These are phyloP conservation scores for Rhopalosiphum padi DNA, from an alignment of 1,140 invertebrate species.

Conservation along the genomic window DNA sequence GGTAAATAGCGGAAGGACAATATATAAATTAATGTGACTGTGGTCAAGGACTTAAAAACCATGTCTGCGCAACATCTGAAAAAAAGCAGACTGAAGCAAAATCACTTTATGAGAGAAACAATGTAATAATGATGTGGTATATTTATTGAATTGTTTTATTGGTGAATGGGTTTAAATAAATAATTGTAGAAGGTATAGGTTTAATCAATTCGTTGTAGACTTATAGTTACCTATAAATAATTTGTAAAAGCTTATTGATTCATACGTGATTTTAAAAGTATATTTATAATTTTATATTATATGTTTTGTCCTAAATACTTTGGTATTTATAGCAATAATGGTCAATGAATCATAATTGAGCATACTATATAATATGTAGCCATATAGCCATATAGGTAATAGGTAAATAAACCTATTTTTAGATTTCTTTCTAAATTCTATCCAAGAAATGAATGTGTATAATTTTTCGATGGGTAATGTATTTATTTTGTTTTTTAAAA, in stretches of 20 bases:
- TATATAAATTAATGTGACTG: slow-evolving; percentile 35
- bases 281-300: neutral
- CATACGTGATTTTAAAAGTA: neutral
- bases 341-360: neutral
- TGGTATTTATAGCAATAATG: neutral
- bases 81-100: neutral
- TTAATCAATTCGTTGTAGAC: neutral
- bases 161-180: neutral
- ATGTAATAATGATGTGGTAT: neutral
- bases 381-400: too few species aligned
- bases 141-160: slow-evolving; percentile 1
- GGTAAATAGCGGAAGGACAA: slow-evolving; percentile 52
- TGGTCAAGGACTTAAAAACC: slow-evolving; percentile 33
- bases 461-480: neutral
- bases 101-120: neutral
- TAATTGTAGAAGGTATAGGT: neutral
- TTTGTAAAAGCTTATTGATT: neutral
- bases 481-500: neutral
- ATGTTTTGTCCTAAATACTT: neutral
- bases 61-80: neutral
- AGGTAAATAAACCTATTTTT: neutral
- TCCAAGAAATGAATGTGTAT: neutral
- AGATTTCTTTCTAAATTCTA: neutral
- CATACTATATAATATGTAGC: too few species aligned
- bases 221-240: neutral